Conservation (phyloP, 2,888 invertebrate species). For the Augochlorella aurata region DNA sequence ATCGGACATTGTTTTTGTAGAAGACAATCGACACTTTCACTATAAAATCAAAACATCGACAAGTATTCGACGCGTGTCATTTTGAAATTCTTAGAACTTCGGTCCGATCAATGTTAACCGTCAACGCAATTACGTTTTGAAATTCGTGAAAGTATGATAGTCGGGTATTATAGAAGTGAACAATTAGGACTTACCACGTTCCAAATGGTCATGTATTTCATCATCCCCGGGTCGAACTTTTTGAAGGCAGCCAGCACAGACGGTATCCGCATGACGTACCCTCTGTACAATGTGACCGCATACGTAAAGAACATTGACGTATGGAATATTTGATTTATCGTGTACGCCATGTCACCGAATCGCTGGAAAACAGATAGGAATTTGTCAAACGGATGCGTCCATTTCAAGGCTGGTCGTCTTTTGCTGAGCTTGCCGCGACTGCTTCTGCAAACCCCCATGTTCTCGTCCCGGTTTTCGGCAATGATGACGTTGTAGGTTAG, state of each 20-base stretch:
- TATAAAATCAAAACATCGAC: background rate
- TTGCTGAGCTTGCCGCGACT: constrained; percentile 9
- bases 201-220: constrained; percentile 78
- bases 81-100: background rate
- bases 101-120: background rate
- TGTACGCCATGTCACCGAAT: constrained; percentile 40
- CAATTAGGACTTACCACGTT: constrained; percentile 72
- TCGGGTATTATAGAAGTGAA: background rate
- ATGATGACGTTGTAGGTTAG: constrained; percentile 33
- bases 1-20: background rate
- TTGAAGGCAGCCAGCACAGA: constrained; percentile 11
- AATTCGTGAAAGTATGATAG: background rate
- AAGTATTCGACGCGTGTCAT: background rate
- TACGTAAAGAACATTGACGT: constrained; percentile 59
- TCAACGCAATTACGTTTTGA: background rate
- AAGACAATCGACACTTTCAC: background rate
- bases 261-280: constrained; percentile 70
- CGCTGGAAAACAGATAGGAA: constrained; percentile 44
- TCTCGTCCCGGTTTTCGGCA: constrained; percentile 21
- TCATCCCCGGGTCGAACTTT: constrained; percentile 76
- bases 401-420: background rate
- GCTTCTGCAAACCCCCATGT: constrained; percentile 16
- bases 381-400: constrained; percentile 2
- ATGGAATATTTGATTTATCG: constrained; percentile 62
- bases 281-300: constrained; percentile 65